A percentile compares a stretch with the other conserved stretches of the same genome.
These are phyloP conservation scores for Drosophila dunni DNA, from an alignment of 1,140 invertebrate species.

Conservation along the genomic window DNA sequence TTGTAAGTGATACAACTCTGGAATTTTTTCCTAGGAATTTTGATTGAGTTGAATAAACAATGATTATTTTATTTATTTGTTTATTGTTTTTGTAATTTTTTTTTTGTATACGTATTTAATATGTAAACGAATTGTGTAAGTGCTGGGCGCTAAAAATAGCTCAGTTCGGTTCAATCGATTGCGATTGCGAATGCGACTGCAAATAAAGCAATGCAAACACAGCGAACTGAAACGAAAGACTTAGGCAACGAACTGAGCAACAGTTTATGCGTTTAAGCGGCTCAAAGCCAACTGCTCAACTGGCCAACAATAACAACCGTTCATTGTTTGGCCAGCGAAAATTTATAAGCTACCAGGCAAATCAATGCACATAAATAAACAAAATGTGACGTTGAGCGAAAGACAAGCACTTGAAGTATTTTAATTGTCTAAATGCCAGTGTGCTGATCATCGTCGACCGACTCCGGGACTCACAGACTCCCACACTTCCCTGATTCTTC, in stretches of 20 bases:
- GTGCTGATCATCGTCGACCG: conserved; percentile 47
- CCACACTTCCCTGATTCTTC: neutral
- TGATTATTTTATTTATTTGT: conserved; percentile 1
- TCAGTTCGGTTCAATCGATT: conserved; percentile 20
- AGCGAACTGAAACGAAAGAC: conserved; percentile 52
- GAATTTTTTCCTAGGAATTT: conserved; percentile 82
- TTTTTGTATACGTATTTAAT: conserved; percentile 53
- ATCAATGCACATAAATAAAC: conserved; percentile 82
- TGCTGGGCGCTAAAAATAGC: conserved; percentile 68
- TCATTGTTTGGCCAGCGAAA: conserved; percentile 72
- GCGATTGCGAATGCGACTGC: conserved; percentile 34
- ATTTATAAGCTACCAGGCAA: conserved; percentile 79
- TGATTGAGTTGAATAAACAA: conserved; percentile 82
- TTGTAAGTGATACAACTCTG: conserved; percentile 73
- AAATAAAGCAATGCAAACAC: conserved; percentile 67
- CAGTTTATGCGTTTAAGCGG: neutral
- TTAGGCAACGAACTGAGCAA: conserved; percentile 63
- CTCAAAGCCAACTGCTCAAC: conserved; percentile 4
- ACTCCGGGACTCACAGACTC: neutral
- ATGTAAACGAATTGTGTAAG: conserved; percentile 80
- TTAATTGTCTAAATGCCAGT: conserved; percentile 84
- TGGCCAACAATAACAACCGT: conserved; percentile 23
- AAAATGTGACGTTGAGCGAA: conserved; percentile 82
- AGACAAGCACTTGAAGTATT: conserved; percentile 84
- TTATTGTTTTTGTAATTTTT: too few relatives aligned